Base-by-base conservation (phyloP, 2,113 vertebrate species). In the Coptodon rendalli region DNA sequence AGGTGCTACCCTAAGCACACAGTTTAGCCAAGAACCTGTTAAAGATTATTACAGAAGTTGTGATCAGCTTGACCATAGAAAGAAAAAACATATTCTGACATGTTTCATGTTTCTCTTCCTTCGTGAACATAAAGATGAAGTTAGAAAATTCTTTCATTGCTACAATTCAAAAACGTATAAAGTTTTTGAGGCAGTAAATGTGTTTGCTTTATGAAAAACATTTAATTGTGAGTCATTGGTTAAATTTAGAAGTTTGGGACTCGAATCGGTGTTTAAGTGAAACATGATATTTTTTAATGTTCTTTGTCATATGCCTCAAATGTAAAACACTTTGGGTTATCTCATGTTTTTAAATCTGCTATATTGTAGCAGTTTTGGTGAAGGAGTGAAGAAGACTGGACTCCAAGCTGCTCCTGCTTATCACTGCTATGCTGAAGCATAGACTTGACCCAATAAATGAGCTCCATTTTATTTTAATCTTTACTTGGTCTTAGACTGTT, bases 241-340 rank as follows among this genome's bases (percentile, higher is more conserved):
- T 66, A 22, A 22, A 66, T 22, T 1, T 38, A 22, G 61, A 66
- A 22, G 19, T 66, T 63, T 63, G 31, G 0, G 9, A 63, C 31
- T 36, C 0, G 2, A 63, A 63, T 63, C 9, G 0, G 29, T 63
- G 31, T 11, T 63, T 63, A 12, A 66, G 1, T 66, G 0, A 66
- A 66, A 66, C 19, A 0, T 7, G 61, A 38, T 63, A 4, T 4
- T 63, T 63, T 19, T 36, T 36, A 63, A 63, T 22, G 0, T 66
- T 38, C 34, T 66, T 22, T 66, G 61, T 66, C 61, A 2, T 0
- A 22, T 36, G 2, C 31, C 31, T 66, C 10, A 66, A 66, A 38
- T 36, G 61, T 7, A 36, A 66, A 66, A 63, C 59, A 36, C 59
- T 63, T n/a, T 0, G 57, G 1, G 10, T 38, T 38, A 66, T 38